These are phyloP conservation scores for Hipposideros armiger DNA, from an alignment of 2,113 vertebrate genomes.

Conservation along the genomic window DNA sequence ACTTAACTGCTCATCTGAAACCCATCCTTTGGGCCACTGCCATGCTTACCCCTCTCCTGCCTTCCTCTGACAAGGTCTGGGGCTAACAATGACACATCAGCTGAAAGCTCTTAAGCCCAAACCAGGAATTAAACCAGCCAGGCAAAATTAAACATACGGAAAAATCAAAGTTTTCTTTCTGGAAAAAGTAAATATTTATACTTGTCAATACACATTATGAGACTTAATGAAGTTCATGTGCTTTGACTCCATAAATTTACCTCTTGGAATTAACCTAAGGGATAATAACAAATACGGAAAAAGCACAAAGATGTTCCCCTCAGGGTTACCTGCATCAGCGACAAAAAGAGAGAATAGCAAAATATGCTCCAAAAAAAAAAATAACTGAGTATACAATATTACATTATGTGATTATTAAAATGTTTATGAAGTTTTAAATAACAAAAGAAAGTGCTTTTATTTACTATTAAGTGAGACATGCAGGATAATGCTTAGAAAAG, in stretches of 20 bases:
- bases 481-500: slow-evolving; percentile 19
- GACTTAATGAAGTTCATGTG: neutral
- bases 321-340: neutral
- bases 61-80: neutral
- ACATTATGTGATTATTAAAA: neutral
- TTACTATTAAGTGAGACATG: slow-evolving; percentile 3
- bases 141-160: neutral
- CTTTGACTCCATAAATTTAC: neutral
- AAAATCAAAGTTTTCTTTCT: neutral
- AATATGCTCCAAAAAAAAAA: slow-evolving; percentile 17
- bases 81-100: neutral
- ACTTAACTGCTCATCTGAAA: neutral
- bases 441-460: slow-evolving; percentile 1
- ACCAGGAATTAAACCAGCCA: neutral
- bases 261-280: neutral
- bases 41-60: neutral
- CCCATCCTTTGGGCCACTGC: neutral
- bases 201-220: neutral
- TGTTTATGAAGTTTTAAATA: slow-evolving; percentile 2
- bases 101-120: neutral
- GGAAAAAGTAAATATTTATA: slow-evolving; percentile 14
- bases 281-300: neutral
- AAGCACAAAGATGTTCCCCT: neutral
- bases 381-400: neutral
- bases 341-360: slow-evolving; percentile 2